Evolutionary conservation across 1,140 invertebrate genomes (phyloP).

Genomic region (Linepithema humile): DNA sequence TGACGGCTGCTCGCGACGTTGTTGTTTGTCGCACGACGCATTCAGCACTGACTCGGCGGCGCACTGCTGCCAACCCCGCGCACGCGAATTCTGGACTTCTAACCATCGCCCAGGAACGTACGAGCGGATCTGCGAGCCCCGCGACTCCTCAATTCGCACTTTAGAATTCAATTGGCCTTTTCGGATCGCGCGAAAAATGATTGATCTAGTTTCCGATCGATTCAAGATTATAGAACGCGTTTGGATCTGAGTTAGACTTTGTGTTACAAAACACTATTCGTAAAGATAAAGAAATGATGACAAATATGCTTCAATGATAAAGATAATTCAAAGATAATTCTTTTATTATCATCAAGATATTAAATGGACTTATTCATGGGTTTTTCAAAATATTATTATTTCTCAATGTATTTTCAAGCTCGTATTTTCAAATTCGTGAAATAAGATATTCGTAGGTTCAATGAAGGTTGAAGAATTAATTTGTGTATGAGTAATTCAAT

Average conservation of each 20-base stretch:
- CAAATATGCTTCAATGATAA: neutral
- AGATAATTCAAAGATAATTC: neutral
- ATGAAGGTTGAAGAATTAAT: neutral
- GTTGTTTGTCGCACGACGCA: conserved; percentile 70
- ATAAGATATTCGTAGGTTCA: neutral
- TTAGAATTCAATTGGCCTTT: too few species aligned
- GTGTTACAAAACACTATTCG: neutral
- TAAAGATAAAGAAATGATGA: neutral
- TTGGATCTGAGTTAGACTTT: neutral
- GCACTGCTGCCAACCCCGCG: conserved; percentile 65
- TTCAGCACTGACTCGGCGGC: conserved; percentile 59
- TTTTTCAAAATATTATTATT: neutral
- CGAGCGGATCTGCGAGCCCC: neutral
- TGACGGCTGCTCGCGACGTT: conserved; percentile 68
- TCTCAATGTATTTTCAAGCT: neutral
- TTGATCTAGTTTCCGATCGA: neutral
- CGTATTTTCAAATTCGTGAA: neutral
- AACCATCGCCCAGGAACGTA: conserved; percentile 15
- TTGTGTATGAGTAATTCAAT: neutral
- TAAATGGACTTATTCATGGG: neutral
- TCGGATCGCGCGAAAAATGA: neutral
- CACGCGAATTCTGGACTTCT: conserved; percentile 38
- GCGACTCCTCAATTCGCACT: too few species aligned
- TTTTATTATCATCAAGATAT: too few species aligned
- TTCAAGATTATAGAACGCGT: neutral